A percentile compares a stretch with the other conserved stretches of the same genome.
Evolutionary conservation across 2,113 vertebrate genomes (phyloP).

Genomic region (Saccopteryx bilineata): DNA sequence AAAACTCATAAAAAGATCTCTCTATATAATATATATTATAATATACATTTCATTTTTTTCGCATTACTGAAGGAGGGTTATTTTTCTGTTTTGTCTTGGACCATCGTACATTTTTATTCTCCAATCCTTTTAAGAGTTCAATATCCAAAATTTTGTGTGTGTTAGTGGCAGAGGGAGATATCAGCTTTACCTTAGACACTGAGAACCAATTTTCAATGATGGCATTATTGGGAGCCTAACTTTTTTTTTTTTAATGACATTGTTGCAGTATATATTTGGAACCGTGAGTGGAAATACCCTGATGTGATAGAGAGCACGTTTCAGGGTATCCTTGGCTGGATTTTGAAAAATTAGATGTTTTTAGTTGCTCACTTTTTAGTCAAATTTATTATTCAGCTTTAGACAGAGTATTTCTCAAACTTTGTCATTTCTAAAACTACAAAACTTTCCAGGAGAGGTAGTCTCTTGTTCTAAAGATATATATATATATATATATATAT

Average conservation of each 20-base stretch:
- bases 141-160: neutral
- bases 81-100: conserved; percentile 53
- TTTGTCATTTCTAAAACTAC: neutral
- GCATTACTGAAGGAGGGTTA: neutral
- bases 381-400: neutral
- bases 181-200: neutral
- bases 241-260: neutral
- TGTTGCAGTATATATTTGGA: neutral
- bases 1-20: neutral
- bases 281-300: neutral
- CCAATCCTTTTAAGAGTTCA: neutral
- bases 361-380: neutral
- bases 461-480: neutral
- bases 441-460: neutral
- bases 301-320: neutral
- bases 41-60: conserved; percentile 62
- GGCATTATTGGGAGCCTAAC: neutral
- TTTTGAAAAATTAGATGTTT: neutral
- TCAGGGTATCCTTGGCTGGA: neutral
- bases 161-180: conserved; percentile 9
- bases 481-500: neutral
- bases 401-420: neutral
- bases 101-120: neutral
- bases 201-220: neutral
- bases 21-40: neutral